These are phyloP conservation scores for Episyrphus balteatus DNA, from an alignment of 1,140 invertebrate genomes.

Conservation along the genomic window DNA sequence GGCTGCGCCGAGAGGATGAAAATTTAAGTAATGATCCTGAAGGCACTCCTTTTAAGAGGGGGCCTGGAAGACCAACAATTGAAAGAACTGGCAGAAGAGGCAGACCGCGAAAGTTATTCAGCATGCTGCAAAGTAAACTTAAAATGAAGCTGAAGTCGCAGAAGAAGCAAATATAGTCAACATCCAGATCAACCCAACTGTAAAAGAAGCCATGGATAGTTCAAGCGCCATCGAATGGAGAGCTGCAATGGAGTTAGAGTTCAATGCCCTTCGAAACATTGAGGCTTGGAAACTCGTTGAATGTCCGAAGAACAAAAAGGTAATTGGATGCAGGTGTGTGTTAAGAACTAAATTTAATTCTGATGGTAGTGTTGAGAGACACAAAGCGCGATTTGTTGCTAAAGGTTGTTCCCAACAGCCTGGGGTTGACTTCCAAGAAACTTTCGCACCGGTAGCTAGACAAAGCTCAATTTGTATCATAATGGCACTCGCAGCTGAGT, in stretches of 20 bases:
- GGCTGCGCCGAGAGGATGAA: conserved; percentile 25
- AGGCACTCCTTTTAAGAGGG: not conserved
- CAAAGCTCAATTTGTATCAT: conserved; percentile 23
- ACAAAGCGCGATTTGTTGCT: conserved; percentile 26
- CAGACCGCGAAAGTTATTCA: not conserved
- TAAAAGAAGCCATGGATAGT: not conserved
- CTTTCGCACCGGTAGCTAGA: conserved; percentile 31
- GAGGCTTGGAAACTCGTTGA: conserved; percentile 15
- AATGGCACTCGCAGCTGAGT: conserved; percentile 16
- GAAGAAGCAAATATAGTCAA: not conserved
- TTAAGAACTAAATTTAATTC: conserved; percentile 13
- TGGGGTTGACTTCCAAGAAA: conserved; percentile 34
- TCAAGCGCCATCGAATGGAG: conserved; percentile 12
- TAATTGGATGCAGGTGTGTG: conserved; percentile 8
- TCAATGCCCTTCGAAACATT: conserved; percentile 15
- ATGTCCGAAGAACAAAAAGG: conserved; percentile 12
- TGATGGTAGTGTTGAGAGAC: conserved; percentile 7
- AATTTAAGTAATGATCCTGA: not conserved
- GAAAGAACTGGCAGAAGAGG: not conserved
- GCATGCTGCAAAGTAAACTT: not conserved
- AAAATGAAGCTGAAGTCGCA: not conserved
- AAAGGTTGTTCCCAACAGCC: conserved; percentile 30
- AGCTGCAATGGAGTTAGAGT: conserved; percentile 18
- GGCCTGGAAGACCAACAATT: not conserved
- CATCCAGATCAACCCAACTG: not conserved